These are phyloP conservation scores for Chrysina gloriosa DNA, from an alignment of 2,888 invertebrate genomes.

Conservation along the genomic window DNA sequence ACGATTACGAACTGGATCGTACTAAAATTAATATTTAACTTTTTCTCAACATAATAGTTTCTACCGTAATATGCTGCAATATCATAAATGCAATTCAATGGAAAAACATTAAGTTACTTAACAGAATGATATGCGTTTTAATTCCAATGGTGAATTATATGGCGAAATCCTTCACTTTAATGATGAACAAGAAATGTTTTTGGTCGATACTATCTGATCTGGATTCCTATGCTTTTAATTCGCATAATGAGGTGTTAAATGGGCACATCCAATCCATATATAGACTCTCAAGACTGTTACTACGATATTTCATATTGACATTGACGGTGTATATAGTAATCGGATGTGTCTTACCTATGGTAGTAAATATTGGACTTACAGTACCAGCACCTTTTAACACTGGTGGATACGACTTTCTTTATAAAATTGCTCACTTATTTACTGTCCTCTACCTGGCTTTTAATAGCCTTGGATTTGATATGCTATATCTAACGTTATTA, in stretches of 20 bases:
- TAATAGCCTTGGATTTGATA: constrained; percentile 15
- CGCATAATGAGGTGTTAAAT: constrained; percentile 22
- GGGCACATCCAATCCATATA: background rate
- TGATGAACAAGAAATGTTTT: background rate
- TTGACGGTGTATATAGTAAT: background rate
- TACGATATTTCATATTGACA: background rate
- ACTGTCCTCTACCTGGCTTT: background rate
- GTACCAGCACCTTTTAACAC: background rate
- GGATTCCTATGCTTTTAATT: constrained; percentile 18
- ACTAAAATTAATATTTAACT: background rate
- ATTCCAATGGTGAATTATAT: background rate
- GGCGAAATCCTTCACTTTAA: background rate
- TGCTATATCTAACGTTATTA: constrained; percentile 15
- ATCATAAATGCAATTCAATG: background rate
- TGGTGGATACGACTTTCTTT: background rate
- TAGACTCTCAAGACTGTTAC: background rate
- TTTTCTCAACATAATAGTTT: background rate
- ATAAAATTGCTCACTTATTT: constrained; percentile 19
- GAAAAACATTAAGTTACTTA: background rate
- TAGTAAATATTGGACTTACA: background rate
- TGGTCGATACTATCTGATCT: constrained; percentile 2
- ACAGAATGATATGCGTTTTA: constrained; percentile 1
- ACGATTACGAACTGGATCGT: background rate
- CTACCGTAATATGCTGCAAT: background rate
- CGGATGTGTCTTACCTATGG: background rate